Evolutionary conservation across 2,113 vertebrate genomes (phyloP).

Genomic region (Callocephalon fimbriatum): DNA sequence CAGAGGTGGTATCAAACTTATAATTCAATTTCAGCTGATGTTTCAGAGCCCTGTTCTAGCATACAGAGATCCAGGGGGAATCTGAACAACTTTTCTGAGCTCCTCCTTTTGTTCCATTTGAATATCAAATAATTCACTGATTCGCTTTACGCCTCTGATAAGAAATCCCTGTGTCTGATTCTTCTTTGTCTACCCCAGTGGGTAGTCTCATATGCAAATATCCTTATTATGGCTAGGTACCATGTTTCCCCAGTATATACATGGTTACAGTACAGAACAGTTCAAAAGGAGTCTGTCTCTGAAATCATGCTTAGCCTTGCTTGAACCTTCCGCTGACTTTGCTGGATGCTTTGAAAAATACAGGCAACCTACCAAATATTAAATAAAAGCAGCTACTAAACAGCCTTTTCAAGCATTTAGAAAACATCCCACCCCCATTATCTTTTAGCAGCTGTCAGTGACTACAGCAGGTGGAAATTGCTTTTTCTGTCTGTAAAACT

Average conservation of each 20-base stretch:
- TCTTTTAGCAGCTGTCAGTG: not conserved
- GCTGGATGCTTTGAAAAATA: not conserved
- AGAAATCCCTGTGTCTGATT: not conserved
- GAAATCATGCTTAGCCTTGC: not conserved
- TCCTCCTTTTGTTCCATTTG: not conserved
- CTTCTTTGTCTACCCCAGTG: not conserved
- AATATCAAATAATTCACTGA: not conserved
- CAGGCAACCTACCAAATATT: not conserved
- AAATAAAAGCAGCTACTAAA: not conserved
- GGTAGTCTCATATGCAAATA: not conserved
- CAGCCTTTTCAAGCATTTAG: not conserved
- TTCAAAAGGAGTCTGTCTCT: not conserved
- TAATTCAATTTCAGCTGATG: not conserved
- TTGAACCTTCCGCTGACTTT: not conserved
- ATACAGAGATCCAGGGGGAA: not conserved
- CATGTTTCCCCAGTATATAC: not conserved
- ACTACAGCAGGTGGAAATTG: not conserved
- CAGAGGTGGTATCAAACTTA: slow-evolving; percentile 3
- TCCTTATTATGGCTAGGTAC: not conserved
- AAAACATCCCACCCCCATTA: not conserved
- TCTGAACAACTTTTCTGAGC: not conserved
- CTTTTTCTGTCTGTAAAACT: not conserved
- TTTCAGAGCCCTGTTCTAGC: not conserved
- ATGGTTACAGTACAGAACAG: not conserved
- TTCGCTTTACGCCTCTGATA: not conserved